A percentile compares a stretch with the other conserved stretches of the same genome.
These are phyloP conservation scores for Seladonia tumulorum DNA, from an alignment of 2,888 invertebrate species.

Conservation along the genomic window DNA sequence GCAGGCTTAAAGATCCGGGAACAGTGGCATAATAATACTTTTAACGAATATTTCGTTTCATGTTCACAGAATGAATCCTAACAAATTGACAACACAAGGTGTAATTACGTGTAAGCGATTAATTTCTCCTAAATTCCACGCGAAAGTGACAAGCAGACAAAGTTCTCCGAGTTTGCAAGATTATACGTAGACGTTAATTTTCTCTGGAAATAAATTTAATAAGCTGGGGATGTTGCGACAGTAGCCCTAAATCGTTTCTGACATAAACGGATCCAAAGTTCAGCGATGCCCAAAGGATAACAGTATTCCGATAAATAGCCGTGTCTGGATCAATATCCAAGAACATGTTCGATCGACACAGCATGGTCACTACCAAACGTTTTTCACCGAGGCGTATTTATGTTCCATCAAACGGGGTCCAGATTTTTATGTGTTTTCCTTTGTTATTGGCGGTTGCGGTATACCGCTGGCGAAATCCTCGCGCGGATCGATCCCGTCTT, in stretches of 20 bases:
- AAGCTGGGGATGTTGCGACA: no score
- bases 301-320: background rate
- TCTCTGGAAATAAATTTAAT: no score
- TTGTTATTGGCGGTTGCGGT: background rate
- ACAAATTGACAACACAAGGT: no score
- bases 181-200: no score
- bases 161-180: no score
- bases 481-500: background rate
- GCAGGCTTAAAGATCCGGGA: background rate
- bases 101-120: no score
- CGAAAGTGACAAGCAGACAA: no score
- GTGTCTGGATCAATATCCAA: background rate
- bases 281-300: background rate
- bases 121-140: no score
- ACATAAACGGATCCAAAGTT: no score
- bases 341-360: background rate
- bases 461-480: background rate
- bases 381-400: background rate
- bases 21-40: background rate
- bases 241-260: no score
- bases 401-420: constrained; percentile 14
- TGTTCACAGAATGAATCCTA: no score
- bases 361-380: background rate
- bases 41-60: no score
- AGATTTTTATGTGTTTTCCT: constrained; percentile 10